These are phyloP conservation scores for Penaeus chinensis DNA, from an alignment of 1,140 invertebrate species.

Conservation along the genomic window DNA sequence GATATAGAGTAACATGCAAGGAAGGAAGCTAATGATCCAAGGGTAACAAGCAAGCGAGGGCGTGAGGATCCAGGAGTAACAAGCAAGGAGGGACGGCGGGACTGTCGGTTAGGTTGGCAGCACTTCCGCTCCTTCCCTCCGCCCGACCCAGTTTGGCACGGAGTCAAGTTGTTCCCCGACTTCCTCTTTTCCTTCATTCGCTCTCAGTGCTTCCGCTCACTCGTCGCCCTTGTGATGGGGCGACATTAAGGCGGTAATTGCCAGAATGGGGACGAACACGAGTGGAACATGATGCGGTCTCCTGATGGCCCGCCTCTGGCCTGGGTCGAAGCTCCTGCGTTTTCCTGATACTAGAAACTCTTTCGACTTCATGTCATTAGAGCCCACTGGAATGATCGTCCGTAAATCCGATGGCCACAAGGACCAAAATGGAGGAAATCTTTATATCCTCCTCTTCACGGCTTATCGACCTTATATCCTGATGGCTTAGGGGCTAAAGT, in stretches of 20 bases:
- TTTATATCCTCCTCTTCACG: constrained; percentile 26
- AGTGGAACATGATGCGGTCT: constrained; percentile 28
- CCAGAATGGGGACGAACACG: constrained; percentile 24
- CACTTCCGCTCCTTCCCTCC: constrained; percentile 1
- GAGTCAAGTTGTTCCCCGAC: constrained; percentile 26
- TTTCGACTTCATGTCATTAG: constrained; percentile 22
- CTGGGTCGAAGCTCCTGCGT: not conserved
- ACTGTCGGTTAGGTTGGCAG: too few relatives aligned
- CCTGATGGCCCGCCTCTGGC: constrained; percentile 16
- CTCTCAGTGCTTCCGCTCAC: constrained; percentile 28
- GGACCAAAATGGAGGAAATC: constrained; percentile 26
- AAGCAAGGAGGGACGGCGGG: too few relatives aligned
- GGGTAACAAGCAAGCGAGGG: too few relatives aligned
- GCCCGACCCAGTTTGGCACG: constrained; percentile 17
- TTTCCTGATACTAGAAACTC: constrained; percentile 25
- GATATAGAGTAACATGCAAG: too few relatives aligned
- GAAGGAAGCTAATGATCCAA: too few relatives aligned
- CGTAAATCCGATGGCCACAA: constrained; percentile 27
- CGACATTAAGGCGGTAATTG: constrained; percentile 27
- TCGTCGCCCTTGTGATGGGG: constrained; percentile 23
- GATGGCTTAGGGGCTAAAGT: constrained; percentile 16
- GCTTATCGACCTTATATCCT: constrained; percentile 26
- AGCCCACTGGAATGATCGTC: not conserved
- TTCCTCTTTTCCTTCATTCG: constrained; percentile 22
- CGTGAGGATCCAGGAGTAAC: too few relatives aligned